phyloP scores from a whole-genome alignment of 2,113 vertebrate genomes.

The Ancistrus triradiatus region DNA sequence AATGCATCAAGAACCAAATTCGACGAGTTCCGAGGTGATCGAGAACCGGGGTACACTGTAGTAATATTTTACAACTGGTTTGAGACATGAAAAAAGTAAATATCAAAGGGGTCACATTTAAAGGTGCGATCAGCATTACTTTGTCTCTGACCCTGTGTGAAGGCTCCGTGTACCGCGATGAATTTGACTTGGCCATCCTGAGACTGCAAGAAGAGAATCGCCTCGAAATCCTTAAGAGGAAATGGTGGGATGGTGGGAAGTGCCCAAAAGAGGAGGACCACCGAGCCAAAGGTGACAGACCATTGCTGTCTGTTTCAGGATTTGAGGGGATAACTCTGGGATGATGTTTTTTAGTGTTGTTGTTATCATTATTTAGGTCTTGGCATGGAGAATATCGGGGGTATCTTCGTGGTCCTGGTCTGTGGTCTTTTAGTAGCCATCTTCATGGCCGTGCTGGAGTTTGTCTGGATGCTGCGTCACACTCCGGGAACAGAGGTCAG shows the following conservation, averaged over 20 bases:
- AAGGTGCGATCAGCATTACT: not conserved
- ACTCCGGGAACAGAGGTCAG: conserved; percentile 91
- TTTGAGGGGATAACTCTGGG: not conserved
- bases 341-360: not conserved
- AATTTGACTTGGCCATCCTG: conserved; percentile 96
- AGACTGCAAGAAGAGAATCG: conserved; percentile 97
- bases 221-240: conserved; percentile 91
- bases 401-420: conserved; percentile 97
- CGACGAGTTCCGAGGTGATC: too few species aligned
- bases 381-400: conserved; percentile 98
- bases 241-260: conserved; percentile 98
- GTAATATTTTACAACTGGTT: too few species aligned
- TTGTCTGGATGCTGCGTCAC: conserved; percentile 92
- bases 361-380: conserved; percentile 75
- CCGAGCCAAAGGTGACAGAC: conserved; percentile 84
- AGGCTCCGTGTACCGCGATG: conserved; percentile 92
- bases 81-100: too few species aligned
- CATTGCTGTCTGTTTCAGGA: not conserved
- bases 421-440: conserved; percentile 95
- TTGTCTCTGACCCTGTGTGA: conserved; percentile 19
- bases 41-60: too few species aligned
- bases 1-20: too few species aligned
- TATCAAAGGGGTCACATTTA: too few species aligned
- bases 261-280: conserved; percentile 97
- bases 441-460: conserved; percentile 97